Base-by-base conservation (phyloP, 2,113 vertebrate species). In the Semnornis frantzii region DNA sequence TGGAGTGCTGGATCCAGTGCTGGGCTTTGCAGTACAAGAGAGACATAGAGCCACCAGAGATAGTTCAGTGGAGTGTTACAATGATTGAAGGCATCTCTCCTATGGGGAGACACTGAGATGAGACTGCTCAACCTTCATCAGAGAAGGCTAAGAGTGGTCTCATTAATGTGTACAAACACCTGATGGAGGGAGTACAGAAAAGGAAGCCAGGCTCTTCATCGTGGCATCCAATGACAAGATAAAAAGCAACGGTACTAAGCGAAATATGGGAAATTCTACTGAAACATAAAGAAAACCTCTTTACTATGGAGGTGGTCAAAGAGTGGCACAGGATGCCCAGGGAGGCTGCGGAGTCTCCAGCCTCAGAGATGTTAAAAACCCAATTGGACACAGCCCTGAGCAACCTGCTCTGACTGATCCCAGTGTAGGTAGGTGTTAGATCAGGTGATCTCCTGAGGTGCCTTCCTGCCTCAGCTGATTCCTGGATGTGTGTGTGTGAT, bases 401-500 rank as follows among this genome's bases (percentile, higher is more conserved):
- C 27, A 82, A 21, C 34, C 23, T 79, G 23, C 44, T 77, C 20
- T 50, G 31, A 5, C 13, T 91, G 39, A 84, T 17, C 28, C 31
- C 70, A 50, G 50, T 65, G 37, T 28, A 15, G 30, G 57, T 33
- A 84, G 69, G 19, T 18, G 11, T 14, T 58, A 42, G 62, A 81
- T 17, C 25, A 44, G 25, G 15, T 0, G 2, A 62, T 33, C n/a
- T 71, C 33, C n/a, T 0, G 3, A 63, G 15, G 12, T 18, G 16
- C 5, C 14, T 50, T 63, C 34, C 57, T 52, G 15, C 18, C 54
- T 39, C 37, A 74, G 52, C 12, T 8, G 3, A 33, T 72, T 59
- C 46, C 21, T 62, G 57, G 10, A 46, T 46, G 16, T 23, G 5
- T 7, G 7, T 65, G 25, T 63, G 4, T 50, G 27, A 76, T 70